Evolutionary conservation across 2,888 invertebrate genomes (phyloP), one percentile per base, ranked within the genome.

Genomic region (Leptopilina drosophilae): DNA sequence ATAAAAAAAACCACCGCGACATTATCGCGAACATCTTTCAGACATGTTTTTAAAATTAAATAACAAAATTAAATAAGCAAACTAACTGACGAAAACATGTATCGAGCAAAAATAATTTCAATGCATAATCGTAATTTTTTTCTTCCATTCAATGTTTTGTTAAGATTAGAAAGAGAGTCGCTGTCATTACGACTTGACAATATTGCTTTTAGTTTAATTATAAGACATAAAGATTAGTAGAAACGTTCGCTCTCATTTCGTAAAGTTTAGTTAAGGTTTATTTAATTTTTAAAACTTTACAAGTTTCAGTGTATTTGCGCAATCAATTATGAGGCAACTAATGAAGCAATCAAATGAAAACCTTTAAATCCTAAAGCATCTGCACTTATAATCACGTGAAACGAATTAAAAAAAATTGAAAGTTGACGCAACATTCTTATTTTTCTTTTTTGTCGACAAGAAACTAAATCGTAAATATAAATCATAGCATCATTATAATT

Each of bases 11-110:
- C 33, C 11, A 49, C 56, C 53, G 53, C 73, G 73, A 56, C 53
- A 53, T 73, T 56, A 73, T 73, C n/a, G n/a, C n/a, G n/a, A n/a
- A 73, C 56, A 73, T 73, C 73, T 73, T 73, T 73, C 73, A 56
- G 73, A 73, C 53, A 62, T 33, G 33, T 69, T 69, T 20, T 20
- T 1, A 20, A 20, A 20, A n/a, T n/a, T n/a, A n/a, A n/a, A n/a
- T n/a, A n/a, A n/a, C n/a, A n/a, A 20, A 20, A 33, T 56, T 73
- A 53, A 73, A 73, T 33, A 73, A 73, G 33, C 20, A 73, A 73
- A 56, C 73, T 73, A 73, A 56, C 40, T 73, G 73, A 73, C 73
- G 56, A 56, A 56, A 73, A 56, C 73, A 73, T 73, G n/a, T 73
- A 20, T 20, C 20, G 20, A 20, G 20, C 1, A 20, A 20, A 20